A percentile compares a stretch with the other conserved stretches of the same genome.
These are phyloP conservation scores for Plecturocebus donacophilus DNA, from an alignment of 2,113 vertebrate genomes.

Conservation along the genomic window DNA sequence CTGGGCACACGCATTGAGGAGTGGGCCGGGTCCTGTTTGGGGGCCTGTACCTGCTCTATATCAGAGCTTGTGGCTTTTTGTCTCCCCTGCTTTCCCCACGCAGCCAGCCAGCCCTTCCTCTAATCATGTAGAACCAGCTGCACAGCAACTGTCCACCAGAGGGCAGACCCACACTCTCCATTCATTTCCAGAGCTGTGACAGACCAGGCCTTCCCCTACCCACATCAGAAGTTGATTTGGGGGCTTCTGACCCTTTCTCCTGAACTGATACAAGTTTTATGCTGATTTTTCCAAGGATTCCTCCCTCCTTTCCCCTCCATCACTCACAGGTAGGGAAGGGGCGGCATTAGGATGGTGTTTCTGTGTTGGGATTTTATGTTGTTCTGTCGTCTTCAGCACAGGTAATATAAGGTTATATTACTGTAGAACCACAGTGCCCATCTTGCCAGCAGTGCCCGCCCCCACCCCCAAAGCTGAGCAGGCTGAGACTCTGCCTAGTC, in stretches of 20 bases:
- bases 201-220: background rate
- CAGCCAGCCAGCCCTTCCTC: background rate
- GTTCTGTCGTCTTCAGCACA: background rate
- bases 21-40: background rate
- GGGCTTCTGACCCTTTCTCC: background rate
- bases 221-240: background rate
- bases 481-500: background rate
- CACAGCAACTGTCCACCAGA: background rate
- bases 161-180: background rate
- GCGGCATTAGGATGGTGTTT: background rate
- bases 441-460: conserved; percentile 12
- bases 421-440: conserved; percentile 52
- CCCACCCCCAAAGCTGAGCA: fast-evolving
- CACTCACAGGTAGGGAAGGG: background rate
- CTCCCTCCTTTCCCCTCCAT: background rate
- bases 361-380: background rate
- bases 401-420: background rate
- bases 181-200: background rate
- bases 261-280: background rate
- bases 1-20: background rate
- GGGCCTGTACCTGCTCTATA: background rate
- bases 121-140: conserved; percentile 10
- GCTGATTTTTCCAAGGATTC: background rate
- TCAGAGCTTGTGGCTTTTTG: background rate
- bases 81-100: background rate